A percentile compares a stretch with the other conserved stretches of the same genome.
Evolutionary conservation across 1,140 invertebrate species (phyloP).

Genomic region (Drosophila subpulchrella): DNA sequence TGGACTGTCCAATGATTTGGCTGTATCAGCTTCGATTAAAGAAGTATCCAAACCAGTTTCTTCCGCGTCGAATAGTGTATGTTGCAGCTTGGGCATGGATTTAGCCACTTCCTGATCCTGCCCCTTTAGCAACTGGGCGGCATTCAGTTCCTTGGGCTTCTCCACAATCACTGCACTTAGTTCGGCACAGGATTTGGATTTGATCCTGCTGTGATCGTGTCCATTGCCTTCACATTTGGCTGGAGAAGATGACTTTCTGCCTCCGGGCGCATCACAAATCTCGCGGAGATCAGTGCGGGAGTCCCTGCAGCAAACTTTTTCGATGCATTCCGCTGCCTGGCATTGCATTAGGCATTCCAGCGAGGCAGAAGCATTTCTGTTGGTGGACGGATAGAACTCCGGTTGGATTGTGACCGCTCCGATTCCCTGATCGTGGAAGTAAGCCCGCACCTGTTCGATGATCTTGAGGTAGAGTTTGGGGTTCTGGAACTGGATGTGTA

Average conservation of each 20-base stretch:
- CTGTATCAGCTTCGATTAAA: not conserved
- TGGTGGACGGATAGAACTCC: conserved; percentile 87
- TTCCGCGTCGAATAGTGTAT: not conserved
- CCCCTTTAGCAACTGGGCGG: conserved; percentile 37
- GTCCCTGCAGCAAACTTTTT: conserved; percentile 79
- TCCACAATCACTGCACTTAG: conserved; percentile 56
- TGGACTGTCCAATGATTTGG: conserved; percentile 3
- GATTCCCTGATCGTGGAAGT: conserved; percentile 90
- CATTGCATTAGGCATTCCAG: conserved; percentile 79
- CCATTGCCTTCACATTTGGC: conserved; percentile 2
- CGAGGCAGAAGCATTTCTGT: conserved; percentile 65
- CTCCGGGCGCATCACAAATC: conserved; percentile 56
- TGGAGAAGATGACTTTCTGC: conserved; percentile 15
- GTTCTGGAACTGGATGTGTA: conserved; percentile 90
- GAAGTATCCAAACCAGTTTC: not conserved
- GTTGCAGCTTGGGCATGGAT: conserved; percentile 9
- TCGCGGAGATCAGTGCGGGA: conserved; percentile 73
- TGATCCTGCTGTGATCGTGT: conserved; percentile 30
- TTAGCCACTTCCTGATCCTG: not conserved
- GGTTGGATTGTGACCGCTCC: conserved; percentile 92
- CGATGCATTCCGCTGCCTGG: conserved; percentile 66
- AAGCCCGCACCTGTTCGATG: conserved; percentile 88
- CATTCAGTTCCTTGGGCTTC: conserved; percentile 60
- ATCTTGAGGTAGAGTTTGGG: conserved; percentile 85
- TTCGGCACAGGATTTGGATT: conserved; percentile 62